These are phyloP conservation scores for Pedetes capensis DNA, from an alignment of 2,113 vertebrate species.

Conservation along the genomic window DNA sequence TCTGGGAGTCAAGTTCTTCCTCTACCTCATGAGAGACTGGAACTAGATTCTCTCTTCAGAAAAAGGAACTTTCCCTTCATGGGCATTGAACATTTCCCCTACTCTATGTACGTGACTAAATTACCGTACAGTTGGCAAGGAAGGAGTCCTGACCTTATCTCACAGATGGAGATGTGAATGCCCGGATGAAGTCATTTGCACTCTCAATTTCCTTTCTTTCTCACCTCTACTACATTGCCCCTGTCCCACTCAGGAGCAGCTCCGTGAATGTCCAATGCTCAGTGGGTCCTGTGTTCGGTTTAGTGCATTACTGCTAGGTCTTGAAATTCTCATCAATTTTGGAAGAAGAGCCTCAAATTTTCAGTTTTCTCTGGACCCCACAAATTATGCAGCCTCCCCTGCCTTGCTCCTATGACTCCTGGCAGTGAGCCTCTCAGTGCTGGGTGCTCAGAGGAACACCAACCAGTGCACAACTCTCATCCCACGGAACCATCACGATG, in stretches of 20 bases:
- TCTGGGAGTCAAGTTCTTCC: background rate
- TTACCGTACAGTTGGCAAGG: background rate
- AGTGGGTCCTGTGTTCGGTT: background rate
- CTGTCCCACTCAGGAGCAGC: background rate
- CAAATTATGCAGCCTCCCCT: background rate
- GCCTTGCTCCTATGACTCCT: background rate
- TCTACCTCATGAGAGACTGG: background rate
- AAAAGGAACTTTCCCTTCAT: background rate
- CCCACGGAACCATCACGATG: background rate
- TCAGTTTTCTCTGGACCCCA: background rate
- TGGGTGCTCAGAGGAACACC: background rate
- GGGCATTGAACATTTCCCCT: background rate
- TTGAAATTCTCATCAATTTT: background rate
- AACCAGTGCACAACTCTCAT: accelerated
- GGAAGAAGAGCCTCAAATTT: background rate
- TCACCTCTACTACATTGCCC: background rate
- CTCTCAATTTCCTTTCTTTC: background rate
- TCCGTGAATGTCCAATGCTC: accelerated
- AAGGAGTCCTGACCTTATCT: background rate
- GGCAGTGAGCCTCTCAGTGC: background rate
- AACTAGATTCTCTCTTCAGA: background rate
- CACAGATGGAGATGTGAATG: no score
- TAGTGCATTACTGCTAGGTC: no score
- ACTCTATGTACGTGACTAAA: background rate
- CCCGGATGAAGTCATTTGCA: background rate